phyloP scores from a whole-genome alignment of 2,113 vertebrate species.

The Natator depressus region DNA sequence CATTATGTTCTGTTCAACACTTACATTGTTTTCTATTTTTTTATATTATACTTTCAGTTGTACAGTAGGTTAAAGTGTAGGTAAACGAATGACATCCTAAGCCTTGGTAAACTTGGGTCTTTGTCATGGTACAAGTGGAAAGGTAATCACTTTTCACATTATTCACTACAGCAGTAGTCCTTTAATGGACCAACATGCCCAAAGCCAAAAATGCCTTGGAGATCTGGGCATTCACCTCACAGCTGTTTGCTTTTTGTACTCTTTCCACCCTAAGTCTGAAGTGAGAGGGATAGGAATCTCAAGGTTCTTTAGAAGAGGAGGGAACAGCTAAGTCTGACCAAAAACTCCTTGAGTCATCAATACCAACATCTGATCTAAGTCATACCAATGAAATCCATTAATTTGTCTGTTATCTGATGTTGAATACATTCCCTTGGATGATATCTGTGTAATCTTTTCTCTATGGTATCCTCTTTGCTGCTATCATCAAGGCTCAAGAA shows the following conservation, averaged over 20 bases:
- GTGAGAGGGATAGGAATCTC: background rate
- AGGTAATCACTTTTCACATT: background rate
- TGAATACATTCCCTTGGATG: background rate
- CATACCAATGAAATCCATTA: background rate
- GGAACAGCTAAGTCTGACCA: background rate
- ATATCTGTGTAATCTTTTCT: background rate
- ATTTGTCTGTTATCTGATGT: background rate
- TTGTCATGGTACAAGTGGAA: background rate
- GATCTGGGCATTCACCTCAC: background rate
- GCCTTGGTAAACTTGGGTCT: background rate
- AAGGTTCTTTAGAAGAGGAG: background rate
- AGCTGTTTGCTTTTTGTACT: background rate
- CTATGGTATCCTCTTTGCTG: background rate
- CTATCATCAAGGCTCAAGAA: background rate
- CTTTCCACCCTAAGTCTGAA: background rate
- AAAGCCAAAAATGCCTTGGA: background rate
- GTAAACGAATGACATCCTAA: background rate
- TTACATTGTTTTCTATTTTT: background rate
- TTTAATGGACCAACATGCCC: background rate
- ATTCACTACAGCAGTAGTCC: background rate
- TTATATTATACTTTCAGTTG: background rate
- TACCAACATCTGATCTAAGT: background rate
- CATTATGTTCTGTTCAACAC: background rate
- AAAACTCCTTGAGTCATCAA: background rate
- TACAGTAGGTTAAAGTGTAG: background rate